Conservation (phyloP, 2,797 vertebrate genomes). For the Lepilemur septentrionalis region DNA sequence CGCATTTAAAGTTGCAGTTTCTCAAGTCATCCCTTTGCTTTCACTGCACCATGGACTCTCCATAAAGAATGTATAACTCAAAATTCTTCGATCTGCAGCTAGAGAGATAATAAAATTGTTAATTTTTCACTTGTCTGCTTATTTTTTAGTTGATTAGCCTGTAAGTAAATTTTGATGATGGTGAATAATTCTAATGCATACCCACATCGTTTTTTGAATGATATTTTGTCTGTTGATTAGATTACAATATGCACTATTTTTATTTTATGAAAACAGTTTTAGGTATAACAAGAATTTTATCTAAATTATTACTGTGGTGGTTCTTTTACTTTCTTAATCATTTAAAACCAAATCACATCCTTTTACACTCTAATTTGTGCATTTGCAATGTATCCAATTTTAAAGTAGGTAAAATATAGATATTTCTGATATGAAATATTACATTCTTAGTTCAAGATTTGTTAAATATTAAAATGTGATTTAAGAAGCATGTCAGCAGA, state of each 20-base stretch:
- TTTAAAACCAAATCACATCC: neutral
- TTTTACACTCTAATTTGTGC: neutral
- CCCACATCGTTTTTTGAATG: neutral
- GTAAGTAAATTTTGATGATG: neutral
- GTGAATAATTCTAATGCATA: neutral
- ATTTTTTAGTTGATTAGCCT: neutral
- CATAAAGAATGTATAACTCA: neutral
- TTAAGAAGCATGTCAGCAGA: no score
- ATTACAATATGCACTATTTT: neutral
- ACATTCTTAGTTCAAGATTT: neutral
- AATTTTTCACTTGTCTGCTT: neutral
- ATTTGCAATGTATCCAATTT: neutral
- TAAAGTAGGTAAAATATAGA: neutral
- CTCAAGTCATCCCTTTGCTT: neutral
- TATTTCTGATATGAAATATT: neutral
- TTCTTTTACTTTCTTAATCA: neutral
- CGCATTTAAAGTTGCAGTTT: neutral
- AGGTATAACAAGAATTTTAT: neutral
- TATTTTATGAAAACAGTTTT: neutral
- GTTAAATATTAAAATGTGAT: neutral
- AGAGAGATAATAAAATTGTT: neutral
- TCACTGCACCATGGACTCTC: neutral
- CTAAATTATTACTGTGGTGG: neutral
- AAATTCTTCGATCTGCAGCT: neutral
- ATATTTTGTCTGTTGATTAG: neutral